Base-by-base conservation (phyloP, 2,113 vertebrate genomes). In the Laticauda laticaudata region DNA sequence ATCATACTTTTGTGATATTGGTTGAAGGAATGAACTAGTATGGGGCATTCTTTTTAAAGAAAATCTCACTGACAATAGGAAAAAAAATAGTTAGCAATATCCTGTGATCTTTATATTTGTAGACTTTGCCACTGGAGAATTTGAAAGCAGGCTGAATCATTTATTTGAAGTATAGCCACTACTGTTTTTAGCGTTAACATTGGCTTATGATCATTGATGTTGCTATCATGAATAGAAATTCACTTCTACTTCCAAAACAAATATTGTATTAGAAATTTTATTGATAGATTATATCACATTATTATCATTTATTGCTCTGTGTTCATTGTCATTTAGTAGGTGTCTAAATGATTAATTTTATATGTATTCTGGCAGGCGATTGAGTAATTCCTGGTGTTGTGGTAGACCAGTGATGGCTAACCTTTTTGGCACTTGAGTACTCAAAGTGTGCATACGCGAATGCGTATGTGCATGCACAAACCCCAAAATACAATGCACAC, bases 1-100 rank as follows among this genome's bases (percentile, higher is more conserved):
- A 53, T 93, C 92, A 90, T 53, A 93, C 26, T 56, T 55, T 90
- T 93, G 75, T 93, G 88, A 93, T 87, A 93, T 61, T 26, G 61
- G 90, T 53, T 93, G 88, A 90, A 93, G n/a, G 14, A 93, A 87
- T 75, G 87, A 93, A 90, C 90, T 90, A 64, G 75, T 2, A 23
- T 64, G 55, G 59, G 23, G 21, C 91, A 57, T 85, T 43, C 18
- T 18, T 88, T 48, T 29, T 8, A n/a, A 92, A 89, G 3, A 90
- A 53, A 90, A 4, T 29, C 34, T 57, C n/a, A 64, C 20, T 90
- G 75, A 90, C 12, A 43, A 90, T 39, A 90, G 86, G 75, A 39
- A 53, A 86, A 51, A 93, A 90, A 93, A 90, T 48, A 23, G 75
- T 90, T 90, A 86, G 88, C 88, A 86, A 86, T 90, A 86, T 86